These are phyloP conservation scores for Acleris cristana DNA, from an alignment of 2,888 invertebrate species.

Conservation along the genomic window DNA sequence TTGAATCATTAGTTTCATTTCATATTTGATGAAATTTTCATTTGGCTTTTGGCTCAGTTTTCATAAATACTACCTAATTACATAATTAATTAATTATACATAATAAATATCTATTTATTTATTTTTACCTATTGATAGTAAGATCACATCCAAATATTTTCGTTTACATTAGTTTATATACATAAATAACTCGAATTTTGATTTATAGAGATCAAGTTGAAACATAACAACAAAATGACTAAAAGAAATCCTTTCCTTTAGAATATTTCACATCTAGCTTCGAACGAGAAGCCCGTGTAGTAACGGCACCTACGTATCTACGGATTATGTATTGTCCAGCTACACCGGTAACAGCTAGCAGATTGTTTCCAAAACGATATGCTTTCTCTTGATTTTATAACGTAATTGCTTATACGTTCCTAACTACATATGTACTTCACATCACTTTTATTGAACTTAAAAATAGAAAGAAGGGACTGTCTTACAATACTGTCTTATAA, in stretches of 20 bases:
- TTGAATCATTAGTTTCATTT: slow-evolving; percentile 5
- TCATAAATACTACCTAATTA: slow-evolving; percentile 1
- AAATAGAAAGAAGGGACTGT: slow-evolving; percentile 15
- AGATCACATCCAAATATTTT: slow-evolving; percentile 29
- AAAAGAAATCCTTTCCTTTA: slow-evolving; percentile 6
- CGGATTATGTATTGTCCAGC: slow-evolving; percentile 34
- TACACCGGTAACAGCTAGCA: slow-evolving; percentile 3
- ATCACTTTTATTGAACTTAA: slow-evolving; percentile 15
- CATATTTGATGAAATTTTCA: neutral
- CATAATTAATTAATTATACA: neutral
- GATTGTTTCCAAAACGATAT: slow-evolving; percentile 15
- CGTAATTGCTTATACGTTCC: slow-evolving; percentile 6
- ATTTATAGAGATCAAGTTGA: slow-evolving; percentile 25
- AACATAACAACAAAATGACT: slow-evolving; percentile 22
- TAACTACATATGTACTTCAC: slow-evolving; percentile 1
- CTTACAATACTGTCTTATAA: slow-evolving; percentile 32
- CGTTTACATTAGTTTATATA: slow-evolving; percentile 4
- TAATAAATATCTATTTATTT: slow-evolving; percentile 15
- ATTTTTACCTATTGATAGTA: slow-evolving; percentile 18
- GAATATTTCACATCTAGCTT: slow-evolving; percentile 16
- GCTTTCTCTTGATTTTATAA: slow-evolving; percentile 25
- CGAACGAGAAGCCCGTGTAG: slow-evolving; percentile 29
- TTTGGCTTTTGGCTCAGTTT: slow-evolving; percentile 9
- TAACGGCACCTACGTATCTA: slow-evolving; percentile 17
- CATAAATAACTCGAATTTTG: slow-evolving; percentile 7